Evolutionary conservation across 2,888 invertebrate genomes (phyloP), one percentile per base, ranked within the genome.

Genomic region (Scaptomyza polygonia): DNA sequence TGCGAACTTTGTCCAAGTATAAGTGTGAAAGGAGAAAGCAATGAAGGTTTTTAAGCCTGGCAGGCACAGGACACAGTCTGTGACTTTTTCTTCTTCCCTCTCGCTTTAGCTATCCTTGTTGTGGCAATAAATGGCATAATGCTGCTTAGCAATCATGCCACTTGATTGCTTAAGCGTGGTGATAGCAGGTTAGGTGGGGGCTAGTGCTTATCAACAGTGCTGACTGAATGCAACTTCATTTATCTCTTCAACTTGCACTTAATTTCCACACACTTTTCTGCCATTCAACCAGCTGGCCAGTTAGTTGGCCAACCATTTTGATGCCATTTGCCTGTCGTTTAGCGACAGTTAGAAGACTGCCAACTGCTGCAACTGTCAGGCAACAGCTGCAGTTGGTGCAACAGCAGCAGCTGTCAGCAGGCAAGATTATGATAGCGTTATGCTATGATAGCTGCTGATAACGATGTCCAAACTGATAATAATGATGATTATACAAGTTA

Each of bases 71-170:
- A n/a, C n/a, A n/a, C 21, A 49, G 12, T 14, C 6, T n/a, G 14
- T 14, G 2, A 36, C 36, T 36, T 0, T 25, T 1, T 25, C 25
- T 25, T 7, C 32, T 36, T 3, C n/a, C n/a, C 34, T 2, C n/a
- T 34, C n/a, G 27, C 3, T 39, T 16, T 16, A 16, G 16, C 25
- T 30, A 21, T 36, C 42, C 44, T 74, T 84, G 71, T 67, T 80
- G 79, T 78, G 81, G 81, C 79, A 78, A 73, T 86, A 86, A 86
- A 84, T 71, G 81, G 78, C 78, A 81, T 78, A 78, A 82, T 78
- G 76, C 81, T 76, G 86, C 84, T 82, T 67, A 71, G 84, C 78
- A 83, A 82, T 86, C 84, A 84, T 76, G 86, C 65, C 53, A 77
- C 81, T 80, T 80, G 84, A 82, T 76, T 80, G 80, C 34, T 42